A percentile compares a stretch with the other conserved stretches of the same genome.
Conservation (phyloP, 1,140 invertebrate genomes). For the Pseudomyrmex sp. region DNA sequence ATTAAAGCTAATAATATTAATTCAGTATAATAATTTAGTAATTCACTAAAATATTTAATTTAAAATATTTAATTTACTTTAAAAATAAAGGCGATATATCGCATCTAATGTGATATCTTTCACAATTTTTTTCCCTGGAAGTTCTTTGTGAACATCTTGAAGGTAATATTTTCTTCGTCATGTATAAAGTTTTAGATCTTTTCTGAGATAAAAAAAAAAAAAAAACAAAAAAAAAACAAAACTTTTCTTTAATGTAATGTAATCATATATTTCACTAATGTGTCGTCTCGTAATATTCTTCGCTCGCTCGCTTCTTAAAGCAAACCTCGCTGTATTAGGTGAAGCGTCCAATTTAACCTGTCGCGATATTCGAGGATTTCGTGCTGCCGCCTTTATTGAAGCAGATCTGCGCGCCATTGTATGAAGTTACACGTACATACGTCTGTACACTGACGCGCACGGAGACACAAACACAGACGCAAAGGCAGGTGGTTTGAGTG, state of each 20-base stretch:
- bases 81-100: not conserved
- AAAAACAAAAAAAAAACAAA: not conserved
- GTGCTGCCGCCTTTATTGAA: constrained; percentile 29
- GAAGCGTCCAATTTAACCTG: constrained; percentile 41
- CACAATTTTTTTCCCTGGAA: not conserved
- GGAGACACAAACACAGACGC: not conserved
- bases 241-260: not conserved
- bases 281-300: not conserved
- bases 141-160: not conserved
- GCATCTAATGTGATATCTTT: not conserved
- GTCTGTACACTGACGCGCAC: not conserved
- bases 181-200: no score
- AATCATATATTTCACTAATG: not conserved
- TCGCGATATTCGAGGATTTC: constrained; percentile 25
- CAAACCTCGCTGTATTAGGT: not conserved
- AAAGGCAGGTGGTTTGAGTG: constrained; percentile 49
- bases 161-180: not conserved
- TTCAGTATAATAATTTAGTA: no score
- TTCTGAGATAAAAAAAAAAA: not conserved
- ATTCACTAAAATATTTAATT: no score
- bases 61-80: no score
- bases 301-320: not conserved
- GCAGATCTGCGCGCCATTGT: constrained; percentile 49
- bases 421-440: not conserved
- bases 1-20: not conserved